A percentile compares a stretch with the other conserved stretches of the same genome.
These are phyloP conservation scores for Dryas iulia DNA, from an alignment of 1,140 invertebrate genomes.

Conservation along the genomic window DNA sequence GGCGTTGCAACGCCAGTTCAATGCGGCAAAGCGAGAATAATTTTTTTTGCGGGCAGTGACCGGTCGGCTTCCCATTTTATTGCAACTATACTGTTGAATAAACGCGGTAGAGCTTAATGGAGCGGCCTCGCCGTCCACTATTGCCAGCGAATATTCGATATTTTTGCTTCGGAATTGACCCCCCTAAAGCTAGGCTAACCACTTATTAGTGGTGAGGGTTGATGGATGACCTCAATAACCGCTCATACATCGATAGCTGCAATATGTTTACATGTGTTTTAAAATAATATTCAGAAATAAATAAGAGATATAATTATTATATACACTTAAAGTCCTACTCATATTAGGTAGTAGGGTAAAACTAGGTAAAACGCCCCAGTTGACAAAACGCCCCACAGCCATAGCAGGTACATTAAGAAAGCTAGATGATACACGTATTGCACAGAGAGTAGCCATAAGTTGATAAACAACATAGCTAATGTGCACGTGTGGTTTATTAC, in stretches of 20 bases:
- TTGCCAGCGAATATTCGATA: constrained; percentile 11
- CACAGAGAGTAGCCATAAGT: too few species aligned
- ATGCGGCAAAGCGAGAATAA: background rate
- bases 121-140: background rate
- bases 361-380: too few species aligned
- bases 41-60: constrained; percentile 4
- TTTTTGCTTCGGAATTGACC: constrained; percentile 11
- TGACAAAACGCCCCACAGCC: too few species aligned
- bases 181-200: constrained; percentile 6
- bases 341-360: too few species aligned
- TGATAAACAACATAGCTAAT: too few species aligned
- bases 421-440: too few species aligned
- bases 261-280: background rate
- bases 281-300: background rate
- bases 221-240: background rate
- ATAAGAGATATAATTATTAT: background rate
- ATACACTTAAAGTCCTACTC: too few species aligned
- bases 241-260: background rate
- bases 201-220: constrained; percentile 7
- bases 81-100: constrained; percentile 18
- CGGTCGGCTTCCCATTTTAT: constrained; percentile 8
- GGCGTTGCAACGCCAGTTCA: background rate
- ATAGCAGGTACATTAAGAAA: too few species aligned
- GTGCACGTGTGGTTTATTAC: too few species aligned
- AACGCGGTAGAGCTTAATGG: constrained; percentile 4